A percentile compares a stretch with the other conserved stretches of the same genome.
Evolutionary conservation across 2,113 vertebrate species (phyloP).

Genomic region (Mohoua ochrocephala): DNA sequence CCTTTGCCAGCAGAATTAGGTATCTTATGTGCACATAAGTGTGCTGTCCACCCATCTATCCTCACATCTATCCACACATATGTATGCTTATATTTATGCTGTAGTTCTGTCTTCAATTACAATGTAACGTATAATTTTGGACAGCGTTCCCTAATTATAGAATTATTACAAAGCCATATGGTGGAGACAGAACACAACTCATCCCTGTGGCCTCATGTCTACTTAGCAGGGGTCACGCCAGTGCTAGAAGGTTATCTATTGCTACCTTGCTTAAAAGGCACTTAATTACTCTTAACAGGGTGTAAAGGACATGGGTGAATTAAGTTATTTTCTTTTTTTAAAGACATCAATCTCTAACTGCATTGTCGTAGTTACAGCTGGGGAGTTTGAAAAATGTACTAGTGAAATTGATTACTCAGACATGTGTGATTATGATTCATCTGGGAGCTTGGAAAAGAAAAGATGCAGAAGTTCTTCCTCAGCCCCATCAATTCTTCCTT

Average conservation of each 20-base stretch:
- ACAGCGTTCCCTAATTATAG: not conserved
- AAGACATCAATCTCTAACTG: conserved; percentile 28
- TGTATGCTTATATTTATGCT: not conserved
- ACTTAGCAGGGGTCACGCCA: not conserved
- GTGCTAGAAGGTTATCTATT: not conserved
- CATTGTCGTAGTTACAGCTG: conserved; percentile 51
- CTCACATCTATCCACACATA: not conserved
- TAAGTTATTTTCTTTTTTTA: not conserved
- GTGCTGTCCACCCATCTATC: not conserved
- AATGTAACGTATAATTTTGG: not conserved
- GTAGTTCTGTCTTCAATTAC: not conserved
- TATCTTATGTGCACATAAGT: not conserved
- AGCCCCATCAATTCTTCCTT: conserved; percentile 29
- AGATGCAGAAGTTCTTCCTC: conserved; percentile 1
- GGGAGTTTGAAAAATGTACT: conserved; percentile 43
- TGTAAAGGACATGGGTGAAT: not conserved
- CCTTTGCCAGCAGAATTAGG: not conserved
- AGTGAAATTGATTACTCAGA: conserved; percentile 68
- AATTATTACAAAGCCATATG: not conserved
- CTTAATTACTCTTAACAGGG: not conserved
- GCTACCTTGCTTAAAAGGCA: not conserved
- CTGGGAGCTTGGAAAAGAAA: conserved; percentile 32
- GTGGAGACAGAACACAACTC: not conserved
- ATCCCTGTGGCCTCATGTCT: not conserved
- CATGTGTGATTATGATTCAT: conserved; percentile 61